Conservation (phyloP, 2,888 invertebrate genomes). For the Bursaphelenchus okinawaensis region DNA sequence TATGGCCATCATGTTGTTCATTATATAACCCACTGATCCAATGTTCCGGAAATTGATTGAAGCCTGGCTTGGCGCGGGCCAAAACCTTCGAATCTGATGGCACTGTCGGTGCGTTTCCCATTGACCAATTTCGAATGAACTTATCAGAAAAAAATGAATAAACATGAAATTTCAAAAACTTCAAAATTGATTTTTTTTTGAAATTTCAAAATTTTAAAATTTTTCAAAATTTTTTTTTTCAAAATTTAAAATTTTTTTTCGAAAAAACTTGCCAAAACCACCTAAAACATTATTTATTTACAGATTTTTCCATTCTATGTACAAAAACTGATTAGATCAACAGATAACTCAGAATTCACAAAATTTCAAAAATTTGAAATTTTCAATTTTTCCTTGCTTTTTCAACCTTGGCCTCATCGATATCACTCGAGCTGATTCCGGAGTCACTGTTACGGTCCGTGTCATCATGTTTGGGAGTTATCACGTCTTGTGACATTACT, state of each 20-base stretch:
- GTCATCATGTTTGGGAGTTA: neutral
- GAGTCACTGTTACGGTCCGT: neutral
- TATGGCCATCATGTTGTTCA: too few relatives aligned
- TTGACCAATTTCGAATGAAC: too few relatives aligned
- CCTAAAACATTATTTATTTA: neutral
- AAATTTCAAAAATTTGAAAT: neutral
- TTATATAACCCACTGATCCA: too few relatives aligned
- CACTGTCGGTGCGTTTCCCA: too few relatives aligned
- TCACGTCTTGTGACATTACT: neutral
- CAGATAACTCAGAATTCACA: too few relatives aligned
- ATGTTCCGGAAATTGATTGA: neutral
- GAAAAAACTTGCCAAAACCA: neutral
- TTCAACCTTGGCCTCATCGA: neutral
- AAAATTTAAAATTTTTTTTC: too few relatives aligned
- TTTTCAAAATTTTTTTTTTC: neutral
- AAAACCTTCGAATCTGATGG: neutral
- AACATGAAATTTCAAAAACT: neutral
- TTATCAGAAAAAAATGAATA: too few relatives aligned
- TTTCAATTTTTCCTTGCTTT: neutral
- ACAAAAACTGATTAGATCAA: too few relatives aligned
- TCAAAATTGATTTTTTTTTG: neutral
- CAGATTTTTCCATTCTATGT: neutral
- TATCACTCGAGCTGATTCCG: neutral
- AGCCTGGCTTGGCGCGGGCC: neutral
- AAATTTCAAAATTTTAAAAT: neutral